Evolutionary conservation across 2,113 vertebrate species (phyloP), one percentile per base, ranked within the genome.

Genomic region (Apeltes quadracus): DNA sequence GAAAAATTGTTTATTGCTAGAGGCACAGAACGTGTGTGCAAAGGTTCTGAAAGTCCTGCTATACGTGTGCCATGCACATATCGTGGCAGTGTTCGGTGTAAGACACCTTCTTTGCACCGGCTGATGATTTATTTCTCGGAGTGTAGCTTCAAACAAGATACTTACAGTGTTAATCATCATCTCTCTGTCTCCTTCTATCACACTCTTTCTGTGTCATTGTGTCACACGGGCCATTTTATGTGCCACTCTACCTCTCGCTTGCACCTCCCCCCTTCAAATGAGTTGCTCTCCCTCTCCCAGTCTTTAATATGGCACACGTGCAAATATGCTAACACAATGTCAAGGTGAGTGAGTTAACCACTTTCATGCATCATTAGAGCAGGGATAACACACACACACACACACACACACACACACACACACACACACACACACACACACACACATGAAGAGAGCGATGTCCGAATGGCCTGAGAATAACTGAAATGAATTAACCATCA

Each of bases 301-400:
- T 53, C 43, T 56, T 62, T 62, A 50, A 79, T 51, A 34, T 25
- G n/a, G 50, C 59, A 32, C 51, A 22, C 46, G 55, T 41, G 71
- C 29, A 71, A 50, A 61, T 14, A 44, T 48, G 29, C 61, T 65
- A 27, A 58, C 51, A 62, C 76, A 61, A 27, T 68, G 82, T 89
- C 82, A 90, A 88, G 87, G 82, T 88, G 91, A 90, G 85, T 15
- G 76, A 90, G 79, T 74, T 51, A 79, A 84, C 75, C 82, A 84
- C 86, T 89, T 92, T 90, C 84, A 91, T 83, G 89, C 87, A 89
- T 88, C 90, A 81, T 92, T 90, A 90, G 88, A 91, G 79, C 85
- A 66, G 80, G 82, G 81, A 87, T 85, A 85, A 83, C 79, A 72
- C 85, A 15, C 56, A 62, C 55, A 75, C 63, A 29, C 29, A 29